These are phyloP conservation scores for Ophonus ardosiacus DNA, from an alignment of 2,888 invertebrate species.

Conservation along the genomic window DNA sequence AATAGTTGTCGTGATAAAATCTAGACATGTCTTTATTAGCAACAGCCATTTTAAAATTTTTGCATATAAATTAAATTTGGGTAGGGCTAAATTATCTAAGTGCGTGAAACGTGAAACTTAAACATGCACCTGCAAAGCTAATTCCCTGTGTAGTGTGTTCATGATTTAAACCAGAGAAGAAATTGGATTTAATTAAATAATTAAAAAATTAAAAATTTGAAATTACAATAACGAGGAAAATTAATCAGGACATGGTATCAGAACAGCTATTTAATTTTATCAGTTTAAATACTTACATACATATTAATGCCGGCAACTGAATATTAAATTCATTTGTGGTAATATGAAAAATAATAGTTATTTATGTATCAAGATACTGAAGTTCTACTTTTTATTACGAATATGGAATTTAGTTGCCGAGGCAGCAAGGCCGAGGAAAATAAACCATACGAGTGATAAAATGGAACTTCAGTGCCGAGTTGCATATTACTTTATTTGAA, in stretches of 20 bases:
- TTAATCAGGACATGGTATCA: neutral
- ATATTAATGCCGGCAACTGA: too few species aligned
- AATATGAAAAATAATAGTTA: too few species aligned
- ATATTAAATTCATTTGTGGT: too few species aligned
- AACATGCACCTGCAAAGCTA: conserved; percentile 10
- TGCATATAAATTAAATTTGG: conserved; percentile 42
- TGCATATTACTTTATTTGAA: too few species aligned
- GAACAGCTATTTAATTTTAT: neutral
- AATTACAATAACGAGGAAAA: neutral
- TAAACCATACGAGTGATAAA: too few species aligned
- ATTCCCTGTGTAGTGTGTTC: neutral
- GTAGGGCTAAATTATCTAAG: conserved; percentile 28
- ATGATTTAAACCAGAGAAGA: neutral
- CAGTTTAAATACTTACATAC: too few species aligned
- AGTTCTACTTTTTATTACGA: too few species aligned
- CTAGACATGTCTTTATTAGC: conserved; percentile 39
- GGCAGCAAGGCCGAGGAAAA: too few species aligned
- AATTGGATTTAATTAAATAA: neutral
- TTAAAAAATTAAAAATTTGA: conserved; percentile 8
- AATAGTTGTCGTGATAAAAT: conserved; percentile 32
- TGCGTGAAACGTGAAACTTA: neutral
- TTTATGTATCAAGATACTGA: too few species aligned
- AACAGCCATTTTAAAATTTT: conserved; percentile 3
- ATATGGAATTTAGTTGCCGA: too few species aligned
- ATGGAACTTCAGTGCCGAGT: too few species aligned